These are phyloP conservation scores for Oreochromis grahami DNA, from an alignment of 2,797 vertebrate genomes.

Conservation along the genomic window DNA sequence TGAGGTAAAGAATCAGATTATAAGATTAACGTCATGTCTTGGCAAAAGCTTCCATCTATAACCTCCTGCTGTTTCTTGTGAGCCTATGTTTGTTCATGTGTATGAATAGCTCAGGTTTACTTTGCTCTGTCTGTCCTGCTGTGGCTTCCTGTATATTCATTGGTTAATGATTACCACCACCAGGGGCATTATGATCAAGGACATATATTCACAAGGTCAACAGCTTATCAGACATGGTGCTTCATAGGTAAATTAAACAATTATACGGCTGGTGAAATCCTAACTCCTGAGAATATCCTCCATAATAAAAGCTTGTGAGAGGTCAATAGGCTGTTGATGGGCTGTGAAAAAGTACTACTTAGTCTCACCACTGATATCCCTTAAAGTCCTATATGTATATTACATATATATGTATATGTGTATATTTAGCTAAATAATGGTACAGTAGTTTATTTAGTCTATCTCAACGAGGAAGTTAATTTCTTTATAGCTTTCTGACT, in stretches of 20 bases:
- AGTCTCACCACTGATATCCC: not conserved
- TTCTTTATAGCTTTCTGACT: not conserved
- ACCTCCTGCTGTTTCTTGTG: not conserved
- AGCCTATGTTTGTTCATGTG: not conserved
- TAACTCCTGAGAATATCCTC: not conserved
- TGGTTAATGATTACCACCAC: not conserved
- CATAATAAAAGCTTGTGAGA: not conserved
- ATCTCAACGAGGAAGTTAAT: not conserved
- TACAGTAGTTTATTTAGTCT: not conserved
- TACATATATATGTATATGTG: not conserved
- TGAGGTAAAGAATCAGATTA: not conserved
- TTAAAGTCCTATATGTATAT: not conserved
- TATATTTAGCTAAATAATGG: not conserved
- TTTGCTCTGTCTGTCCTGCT: not conserved
- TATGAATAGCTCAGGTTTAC: not conserved
- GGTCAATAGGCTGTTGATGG: not conserved
- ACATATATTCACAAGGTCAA: not conserved
- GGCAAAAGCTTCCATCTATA: not conserved
- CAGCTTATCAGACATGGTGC: not conserved
- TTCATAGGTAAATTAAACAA: not conserved
- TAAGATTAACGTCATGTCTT: not conserved
- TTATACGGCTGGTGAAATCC: not conserved
- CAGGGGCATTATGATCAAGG: not conserved
- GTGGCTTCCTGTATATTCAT: not conserved
- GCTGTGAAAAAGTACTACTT: not conserved